Evolutionary conservation across 2,888 invertebrate species (phyloP).

Genomic region (Eupithecia subumbrata): DNA sequence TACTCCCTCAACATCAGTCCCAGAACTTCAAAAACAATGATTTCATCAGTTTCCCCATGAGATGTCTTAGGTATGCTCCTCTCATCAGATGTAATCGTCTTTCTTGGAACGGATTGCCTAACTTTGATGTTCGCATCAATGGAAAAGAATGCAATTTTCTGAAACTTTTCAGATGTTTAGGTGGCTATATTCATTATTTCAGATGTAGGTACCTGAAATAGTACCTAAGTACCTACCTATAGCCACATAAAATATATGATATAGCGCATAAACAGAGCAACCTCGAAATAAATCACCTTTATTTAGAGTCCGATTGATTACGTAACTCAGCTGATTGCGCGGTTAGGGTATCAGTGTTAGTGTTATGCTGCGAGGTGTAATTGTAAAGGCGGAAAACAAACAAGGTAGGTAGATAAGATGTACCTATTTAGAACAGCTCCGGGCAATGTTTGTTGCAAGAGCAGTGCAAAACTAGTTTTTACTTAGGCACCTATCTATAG

Average conservation of each 20-base stretch:
- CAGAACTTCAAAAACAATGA: not conserved
- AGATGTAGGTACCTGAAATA: not conserved
- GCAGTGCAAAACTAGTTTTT: slow-evolving; percentile 2
- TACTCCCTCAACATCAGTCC: slow-evolving; percentile 45
- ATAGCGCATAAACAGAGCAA: slow-evolving; percentile 52
- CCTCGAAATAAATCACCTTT: slow-evolving; percentile 65
- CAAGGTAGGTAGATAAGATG: slow-evolving; percentile 27
- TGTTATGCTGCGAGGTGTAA: slow-evolving; percentile 44
- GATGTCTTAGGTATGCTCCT: not conserved
- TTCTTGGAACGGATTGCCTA: not conserved
- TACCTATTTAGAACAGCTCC: slow-evolving; percentile 18
- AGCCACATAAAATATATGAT: slow-evolving; percentile 50
- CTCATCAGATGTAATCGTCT: not conserved
- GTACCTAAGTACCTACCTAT: not conserved
- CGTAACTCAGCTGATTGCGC: slow-evolving; percentile 63
- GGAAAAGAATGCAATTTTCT: not conserved
- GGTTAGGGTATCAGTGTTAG: slow-evolving; percentile 43
- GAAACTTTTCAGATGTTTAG: not conserved
- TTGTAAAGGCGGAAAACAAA: slow-evolving; percentile 54
- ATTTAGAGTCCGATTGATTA: slow-evolving; percentile 66
- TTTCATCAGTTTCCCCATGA: not conserved
- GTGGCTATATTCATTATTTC: not conserved
- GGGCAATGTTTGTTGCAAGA: not conserved
- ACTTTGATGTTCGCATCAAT: not conserved
- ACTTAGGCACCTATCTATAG: not conserved